Percentiles rank a stretch among this genome's conserved stretches.
These are phyloP conservation scores for Trissoscelio sp. DNA, from an alignment of 2,888 invertebrate genomes.

Conservation along the genomic window DNA sequence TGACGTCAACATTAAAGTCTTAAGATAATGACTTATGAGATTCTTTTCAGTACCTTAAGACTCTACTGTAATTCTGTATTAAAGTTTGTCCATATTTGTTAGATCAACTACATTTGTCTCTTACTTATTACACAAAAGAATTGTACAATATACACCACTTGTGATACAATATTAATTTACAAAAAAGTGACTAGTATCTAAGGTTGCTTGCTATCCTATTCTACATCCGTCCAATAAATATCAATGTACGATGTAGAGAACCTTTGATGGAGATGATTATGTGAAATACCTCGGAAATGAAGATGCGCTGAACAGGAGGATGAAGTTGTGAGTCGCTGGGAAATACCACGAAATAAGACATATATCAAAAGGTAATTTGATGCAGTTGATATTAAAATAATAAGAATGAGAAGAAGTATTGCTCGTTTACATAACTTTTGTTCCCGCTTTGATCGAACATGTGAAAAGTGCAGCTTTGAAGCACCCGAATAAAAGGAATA, in stretches of 20 bases:
- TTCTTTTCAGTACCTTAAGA: too few relatives aligned
- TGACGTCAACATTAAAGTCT: too few relatives aligned
- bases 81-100: too few relatives aligned
- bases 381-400: background rate
- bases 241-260: conserved; percentile 30
- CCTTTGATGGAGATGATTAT: conserved; percentile 20
- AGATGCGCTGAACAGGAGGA: conserved; percentile 9
- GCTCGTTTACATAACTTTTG: conserved; percentile 21
- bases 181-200: conserved; percentile 3
- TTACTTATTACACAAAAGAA: background rate
- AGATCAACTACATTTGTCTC: too few relatives aligned
- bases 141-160: background rate
- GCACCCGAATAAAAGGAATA: conserved; percentile 1
- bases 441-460: conserved; percentile 54
- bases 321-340: conserved; percentile 4
- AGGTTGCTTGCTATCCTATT: conserved; percentile 1
- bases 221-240: conserved; percentile 52
- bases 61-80: too few relatives aligned
- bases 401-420: conserved; percentile 5
- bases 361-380: conserved; percentile 2
- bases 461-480: conserved; percentile 17
- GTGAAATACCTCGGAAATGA: conserved; percentile 18
- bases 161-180: conserved; percentile 5
- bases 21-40: too few relatives aligned
- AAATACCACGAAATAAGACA: too few relatives aligned